A percentile compares a stretch with the other conserved stretches of the same genome.
Evolutionary conservation across 1,140 invertebrate genomes (phyloP).

Genomic region (Bombus confusus): DNA sequence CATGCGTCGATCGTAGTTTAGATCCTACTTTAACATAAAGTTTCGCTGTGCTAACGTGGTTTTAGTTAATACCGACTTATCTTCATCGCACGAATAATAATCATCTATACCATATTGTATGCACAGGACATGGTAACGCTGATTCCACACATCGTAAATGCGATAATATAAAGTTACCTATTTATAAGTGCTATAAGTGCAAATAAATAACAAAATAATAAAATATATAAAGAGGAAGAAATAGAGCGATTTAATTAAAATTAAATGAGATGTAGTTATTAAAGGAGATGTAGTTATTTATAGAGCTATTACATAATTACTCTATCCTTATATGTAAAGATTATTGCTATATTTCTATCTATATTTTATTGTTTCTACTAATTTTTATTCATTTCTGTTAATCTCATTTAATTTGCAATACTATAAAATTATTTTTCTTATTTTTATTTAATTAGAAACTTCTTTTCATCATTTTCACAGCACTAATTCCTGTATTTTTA

Average conservation of each 20-base stretch:
- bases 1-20: background rate
- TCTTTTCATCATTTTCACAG: too few relatives aligned
- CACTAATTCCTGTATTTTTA: too few relatives aligned
- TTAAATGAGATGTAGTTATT: too few relatives aligned
- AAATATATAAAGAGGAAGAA: too few relatives aligned
- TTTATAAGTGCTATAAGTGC: background rate
- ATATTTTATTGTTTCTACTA: background rate
- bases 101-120: background rate
- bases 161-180: background rate
- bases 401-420: background rate
- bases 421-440: too few relatives aligned
- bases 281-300: background rate
- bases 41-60: background rate
- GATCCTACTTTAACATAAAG: slow-evolving; percentile 13
- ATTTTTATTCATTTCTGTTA: background rate
- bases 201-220: background rate
- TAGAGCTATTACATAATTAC: background rate
- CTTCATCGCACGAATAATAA: slow-evolving; percentile 15
- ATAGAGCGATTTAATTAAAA: background rate
- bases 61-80: slow-evolving; percentile 22
- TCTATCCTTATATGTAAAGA: background rate
- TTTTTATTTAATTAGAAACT: too few relatives aligned
- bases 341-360: background rate
- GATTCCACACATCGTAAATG: background rate
- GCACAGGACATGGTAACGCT: background rate